Conservation (phyloP, 2,888 invertebrate species). For the Drosophila nr. perissopoda region DNA sequence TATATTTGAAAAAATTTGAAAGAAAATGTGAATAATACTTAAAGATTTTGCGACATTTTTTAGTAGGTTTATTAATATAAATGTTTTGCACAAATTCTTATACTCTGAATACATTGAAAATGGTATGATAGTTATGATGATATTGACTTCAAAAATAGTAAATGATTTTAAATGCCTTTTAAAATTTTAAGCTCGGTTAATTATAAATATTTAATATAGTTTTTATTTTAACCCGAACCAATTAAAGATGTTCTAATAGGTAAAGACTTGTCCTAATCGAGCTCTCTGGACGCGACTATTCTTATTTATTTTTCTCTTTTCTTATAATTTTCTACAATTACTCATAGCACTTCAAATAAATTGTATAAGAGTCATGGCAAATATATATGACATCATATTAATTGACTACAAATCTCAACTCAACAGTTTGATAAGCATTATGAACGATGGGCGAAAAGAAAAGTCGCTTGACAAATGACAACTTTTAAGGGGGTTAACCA, state of each 20-base stretch:
- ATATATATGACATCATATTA: constrained; percentile 43
- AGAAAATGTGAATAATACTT: too few species aligned
- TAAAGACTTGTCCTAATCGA: neutral
- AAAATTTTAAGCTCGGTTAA: neutral
- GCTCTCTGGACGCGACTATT: neutral
- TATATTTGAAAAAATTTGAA: neutral
- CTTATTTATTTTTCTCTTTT: neutral
- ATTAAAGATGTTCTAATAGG: neutral
- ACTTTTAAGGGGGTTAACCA: constrained; percentile 1
- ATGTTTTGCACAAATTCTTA: too few species aligned
- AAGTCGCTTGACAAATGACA: neutral
- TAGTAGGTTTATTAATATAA: neutral
- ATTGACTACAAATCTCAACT: constrained; percentile 35
- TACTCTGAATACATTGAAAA: too few species aligned
- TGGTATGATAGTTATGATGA: neutral
- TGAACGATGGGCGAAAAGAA: constrained; percentile 5
- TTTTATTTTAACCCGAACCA: neutral
- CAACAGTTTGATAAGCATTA: constrained; percentile 39
- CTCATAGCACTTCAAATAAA: constrained; percentile 2
- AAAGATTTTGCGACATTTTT: too few species aligned
- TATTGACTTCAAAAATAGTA: neutral
- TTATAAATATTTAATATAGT: neutral
- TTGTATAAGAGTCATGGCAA: neutral
- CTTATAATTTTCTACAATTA: neutral
- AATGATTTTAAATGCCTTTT: neutral